Conservation (phyloP, 92 coral and sea anemone species). For the Blastomussa wellsi region DNA sequence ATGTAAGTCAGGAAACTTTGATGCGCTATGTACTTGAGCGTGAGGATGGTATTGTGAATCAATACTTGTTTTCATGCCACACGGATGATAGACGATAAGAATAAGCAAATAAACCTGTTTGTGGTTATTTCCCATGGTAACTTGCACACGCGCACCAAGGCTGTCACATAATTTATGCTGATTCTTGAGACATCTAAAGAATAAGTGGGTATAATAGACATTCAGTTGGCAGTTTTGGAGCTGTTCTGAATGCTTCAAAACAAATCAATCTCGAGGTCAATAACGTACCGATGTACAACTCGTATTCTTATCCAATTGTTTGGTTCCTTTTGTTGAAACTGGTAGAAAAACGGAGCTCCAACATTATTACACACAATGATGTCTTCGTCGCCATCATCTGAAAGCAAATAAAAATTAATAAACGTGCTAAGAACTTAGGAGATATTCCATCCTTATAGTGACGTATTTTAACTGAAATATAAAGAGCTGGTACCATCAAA, state of each 20-base stretch:
- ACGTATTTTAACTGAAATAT: background rate
- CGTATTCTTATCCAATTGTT: slow-evolving; percentile 82
- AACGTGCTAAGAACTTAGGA: background rate
- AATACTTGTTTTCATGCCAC: too few relatives aligned
- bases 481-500: background rate
- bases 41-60: too few relatives aligned
- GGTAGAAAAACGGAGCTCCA: slow-evolving; percentile 79
- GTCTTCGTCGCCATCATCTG: slow-evolving; percentile 94
- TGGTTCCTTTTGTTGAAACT: slow-evolving; percentile 70
- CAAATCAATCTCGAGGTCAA: background rate
- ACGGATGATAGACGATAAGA: background rate
- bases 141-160: slow-evolving; percentile 89
- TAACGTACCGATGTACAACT: slow-evolving; percentile 75
- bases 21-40: too few relatives aligned
- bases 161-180: slow-evolving; percentile 72
- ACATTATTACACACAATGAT: slow-evolving; percentile 87
- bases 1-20: too few relatives aligned
- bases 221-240: background rate
- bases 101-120: slow-evolving; percentile 65
- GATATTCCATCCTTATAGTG: background rate
- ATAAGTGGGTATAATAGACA: background rate
- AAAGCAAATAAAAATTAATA: background rate
- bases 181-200: slow-evolving; percentile 51
- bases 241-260: background rate
- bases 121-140: slow-evolving; percentile 61